A percentile compares a stretch with the other conserved stretches of the same genome.
Conservation (phyloP, 2,888 invertebrate genomes). For the Carterocephalus palaemon region DNA sequence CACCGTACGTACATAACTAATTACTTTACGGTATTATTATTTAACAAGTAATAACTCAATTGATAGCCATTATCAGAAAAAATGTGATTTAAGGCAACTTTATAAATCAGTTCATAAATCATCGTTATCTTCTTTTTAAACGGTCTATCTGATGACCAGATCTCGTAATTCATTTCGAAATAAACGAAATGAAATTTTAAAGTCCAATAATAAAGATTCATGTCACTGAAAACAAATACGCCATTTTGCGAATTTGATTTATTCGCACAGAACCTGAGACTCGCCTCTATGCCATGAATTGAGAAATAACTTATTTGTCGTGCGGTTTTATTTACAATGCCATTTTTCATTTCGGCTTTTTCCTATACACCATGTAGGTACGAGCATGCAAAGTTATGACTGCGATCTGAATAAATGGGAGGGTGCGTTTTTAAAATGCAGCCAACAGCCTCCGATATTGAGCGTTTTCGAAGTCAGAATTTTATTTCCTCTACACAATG, state of each 20-base stretch:
- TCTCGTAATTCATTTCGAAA: not conserved
- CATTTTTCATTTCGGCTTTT: constrained; percentile 18
- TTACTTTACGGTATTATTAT: too few relatives aligned
- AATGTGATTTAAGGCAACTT: too few relatives aligned
- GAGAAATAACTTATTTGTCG: constrained; percentile 24
- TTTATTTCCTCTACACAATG: too few relatives aligned
- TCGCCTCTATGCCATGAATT: constrained; percentile 12
- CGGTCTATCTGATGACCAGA: not conserved
- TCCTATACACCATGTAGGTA: constrained; percentile 9
- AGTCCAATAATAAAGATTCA: constrained; percentile 17
- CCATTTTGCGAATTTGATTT: constrained; percentile 17
- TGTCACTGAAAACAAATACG: constrained; percentile 14
- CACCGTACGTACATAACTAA: too few relatives aligned
- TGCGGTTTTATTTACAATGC: constrained; percentile 21
- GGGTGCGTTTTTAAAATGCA: constrained; percentile 8
- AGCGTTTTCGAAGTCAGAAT: too few relatives aligned
- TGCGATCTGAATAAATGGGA: constrained; percentile 11
- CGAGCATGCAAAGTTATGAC: constrained; percentile 17
- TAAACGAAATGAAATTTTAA: constrained; percentile 5
- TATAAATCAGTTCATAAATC: too few relatives aligned
- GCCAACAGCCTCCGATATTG: too few relatives aligned
- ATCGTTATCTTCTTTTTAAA: too few relatives aligned
- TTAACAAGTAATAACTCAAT: too few relatives aligned
- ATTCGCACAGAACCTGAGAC: constrained; percentile 17
- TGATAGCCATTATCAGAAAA: too few relatives aligned